A percentile compares a stretch with the other conserved stretches of the same genome.
These are phyloP conservation scores for Steinernema scapterisci DNA, from an alignment of 2,888 invertebrate genomes.

Conservation along the genomic window DNA sequence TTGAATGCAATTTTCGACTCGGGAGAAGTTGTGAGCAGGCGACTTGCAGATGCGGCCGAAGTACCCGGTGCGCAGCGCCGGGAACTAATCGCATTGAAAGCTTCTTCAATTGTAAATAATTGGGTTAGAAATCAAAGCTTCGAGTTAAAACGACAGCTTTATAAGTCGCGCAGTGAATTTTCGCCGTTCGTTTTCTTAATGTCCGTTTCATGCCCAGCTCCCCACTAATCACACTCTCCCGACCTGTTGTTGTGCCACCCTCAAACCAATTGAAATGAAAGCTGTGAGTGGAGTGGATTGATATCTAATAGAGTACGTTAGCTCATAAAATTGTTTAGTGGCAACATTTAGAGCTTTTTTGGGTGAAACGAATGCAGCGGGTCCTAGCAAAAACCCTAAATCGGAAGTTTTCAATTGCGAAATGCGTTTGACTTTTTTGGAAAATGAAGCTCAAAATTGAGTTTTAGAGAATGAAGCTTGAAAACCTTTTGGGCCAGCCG, in stretches of 20 bases:
- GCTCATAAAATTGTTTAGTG: slow-evolving; percentile 1
- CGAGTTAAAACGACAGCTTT: slow-evolving; percentile 6
- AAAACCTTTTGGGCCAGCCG: not conserved
- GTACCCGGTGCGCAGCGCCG: slow-evolving; percentile 23
- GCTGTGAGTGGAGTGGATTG: slow-evolving; percentile 6
- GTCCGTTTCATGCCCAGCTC: not conserved
- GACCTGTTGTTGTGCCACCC: slow-evolving; percentile 23
- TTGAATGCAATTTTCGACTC: slow-evolving; percentile 28
- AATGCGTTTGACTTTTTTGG: no score
- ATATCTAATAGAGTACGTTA: slow-evolving; percentile 9
- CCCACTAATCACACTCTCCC: not conserved
- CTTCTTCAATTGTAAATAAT: slow-evolving; percentile 31
- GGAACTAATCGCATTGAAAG: slow-evolving; percentile 24
- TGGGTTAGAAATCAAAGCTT: slow-evolving; percentile 24
- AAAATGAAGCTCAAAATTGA: no score
- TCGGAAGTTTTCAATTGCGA: no score
- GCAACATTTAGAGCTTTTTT: not conserved
- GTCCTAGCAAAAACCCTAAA: no score
- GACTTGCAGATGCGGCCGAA: slow-evolving; percentile 4
- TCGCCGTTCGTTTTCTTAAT: not conserved
- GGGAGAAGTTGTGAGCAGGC: slow-evolving; percentile 22
- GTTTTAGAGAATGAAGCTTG: not conserved
- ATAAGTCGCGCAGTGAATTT: slow-evolving; percentile 1
- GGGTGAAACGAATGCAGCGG: no score
- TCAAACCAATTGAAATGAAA: slow-evolving; percentile 18